Percentiles rank a stretch among this genome's conserved stretches.
Conservation (phyloP, 2,797 vertebrate species). For the Leuciscus waleckii region DNA sequence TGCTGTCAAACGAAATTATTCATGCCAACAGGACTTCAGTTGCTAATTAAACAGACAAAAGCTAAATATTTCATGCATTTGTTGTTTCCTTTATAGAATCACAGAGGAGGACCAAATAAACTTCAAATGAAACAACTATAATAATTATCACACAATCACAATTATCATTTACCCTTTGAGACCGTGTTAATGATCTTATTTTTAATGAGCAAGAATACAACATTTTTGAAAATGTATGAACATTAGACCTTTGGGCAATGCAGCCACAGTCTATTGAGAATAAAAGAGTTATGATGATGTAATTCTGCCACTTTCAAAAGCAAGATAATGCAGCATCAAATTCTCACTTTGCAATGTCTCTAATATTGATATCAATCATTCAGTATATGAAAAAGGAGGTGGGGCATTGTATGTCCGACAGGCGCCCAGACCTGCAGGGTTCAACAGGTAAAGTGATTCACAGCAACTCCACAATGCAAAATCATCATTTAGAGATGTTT, state of each 20-base stretch:
- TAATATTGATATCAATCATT: neutral
- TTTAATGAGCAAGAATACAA: constrained; percentile 38
- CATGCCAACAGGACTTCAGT: neutral
- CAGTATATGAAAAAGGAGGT: neutral
- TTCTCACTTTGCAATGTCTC: neutral
- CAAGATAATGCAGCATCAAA: neutral
- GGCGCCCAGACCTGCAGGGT: neutral
- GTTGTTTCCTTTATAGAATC: constrained; percentile 13
- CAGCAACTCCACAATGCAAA: neutral
- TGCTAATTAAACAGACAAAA: neutral
- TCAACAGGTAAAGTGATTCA: neutral
- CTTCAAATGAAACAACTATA: constrained; percentile 18
- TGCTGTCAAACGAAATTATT: neutral
- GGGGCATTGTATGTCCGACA: neutral
- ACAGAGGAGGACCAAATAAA: constrained; percentile 2
- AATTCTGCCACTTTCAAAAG: neutral
- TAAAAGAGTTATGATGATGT: constrained; percentile 17
- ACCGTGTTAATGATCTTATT: constrained; percentile 29
- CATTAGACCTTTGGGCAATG: constrained; percentile 5
- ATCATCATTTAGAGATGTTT: neutral
- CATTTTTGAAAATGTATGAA: constrained; percentile 23
- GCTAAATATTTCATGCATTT: neutral
- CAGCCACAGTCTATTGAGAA: neutral
- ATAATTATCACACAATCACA: constrained; percentile 13
- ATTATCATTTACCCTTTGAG: constrained; percentile 37